Base-by-base conservation (phyloP, 2,888 invertebrate species). In the Punctoribates punctum region DNA sequence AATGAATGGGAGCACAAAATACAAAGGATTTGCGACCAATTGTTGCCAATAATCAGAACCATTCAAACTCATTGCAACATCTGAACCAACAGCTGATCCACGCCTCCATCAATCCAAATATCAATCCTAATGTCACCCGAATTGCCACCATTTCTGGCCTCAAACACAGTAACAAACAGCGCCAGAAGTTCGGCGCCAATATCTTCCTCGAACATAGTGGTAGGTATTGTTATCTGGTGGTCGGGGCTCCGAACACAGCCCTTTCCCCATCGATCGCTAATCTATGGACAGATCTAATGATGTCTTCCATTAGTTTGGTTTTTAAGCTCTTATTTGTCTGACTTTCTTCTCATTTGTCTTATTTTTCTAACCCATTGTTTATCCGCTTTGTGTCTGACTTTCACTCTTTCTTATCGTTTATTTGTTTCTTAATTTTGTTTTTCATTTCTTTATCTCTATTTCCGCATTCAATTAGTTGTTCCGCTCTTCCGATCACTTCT, bases 151-250 rank as follows among this genome's bases (percentile, higher is more conserved):
- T 72, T 6, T 46, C 72, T 20, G 72, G 72, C 13, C 34, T 72
- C 72, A 72, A 72, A 72, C 72, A 72, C 46, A 38, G 20, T 20
- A 46, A 72, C 38, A 72, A 42, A 72, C 72, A 42, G 23, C 42
- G 70, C 38, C 46, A 48, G 17, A 72, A 72, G 48, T 72, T 72
- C 23, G 25, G 72, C 23, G 25, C 42, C 20, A 94, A 94, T 86
- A 93, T 94, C 85, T 95, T 94, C 86, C 94, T 94, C 57, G 94
- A 94, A 87, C 94, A 94, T 85, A 94, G 91, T 86, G 94, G 94
- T 94, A 87, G 89, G 91, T 88, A 48, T 77, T 9, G 6, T 34
- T 15, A 62, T 27, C 13, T 38, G 6, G 9, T n/a, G 4, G 1
- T n/a, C 5, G 1, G n/a, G 17, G 4, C 17, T 65, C 62, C 3